These are phyloP conservation scores for Temnothorax unifasciatus DNA, from an alignment of 2,888 invertebrate species.

Conservation along the genomic window DNA sequence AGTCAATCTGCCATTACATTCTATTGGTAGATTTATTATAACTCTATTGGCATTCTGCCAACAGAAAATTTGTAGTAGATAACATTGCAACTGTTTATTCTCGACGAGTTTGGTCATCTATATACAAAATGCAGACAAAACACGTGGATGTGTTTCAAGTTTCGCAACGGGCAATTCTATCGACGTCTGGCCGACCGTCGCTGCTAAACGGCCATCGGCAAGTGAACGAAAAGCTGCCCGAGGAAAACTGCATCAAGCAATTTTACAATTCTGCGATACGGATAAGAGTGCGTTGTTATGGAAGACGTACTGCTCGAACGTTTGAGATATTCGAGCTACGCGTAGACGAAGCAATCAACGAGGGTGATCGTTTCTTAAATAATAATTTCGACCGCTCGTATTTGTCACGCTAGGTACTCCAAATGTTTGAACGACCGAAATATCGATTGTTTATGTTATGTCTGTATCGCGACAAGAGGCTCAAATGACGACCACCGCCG, in stretches of 20 bases:
- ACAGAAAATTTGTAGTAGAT: neutral
- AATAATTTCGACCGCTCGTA: slow-evolving; percentile 36
- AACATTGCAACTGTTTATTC: neutral
- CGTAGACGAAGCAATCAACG: neutral
- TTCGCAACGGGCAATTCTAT: neutral
- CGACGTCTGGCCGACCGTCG: neutral
- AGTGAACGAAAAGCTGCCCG: neutral
- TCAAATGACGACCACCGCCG: slow-evolving; percentile 64
- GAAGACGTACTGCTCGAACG: slow-evolving; percentile 67
- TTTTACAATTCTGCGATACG: slow-evolving; percentile 57
- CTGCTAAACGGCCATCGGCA: neutral
- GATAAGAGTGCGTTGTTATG: slow-evolving; percentile 60
- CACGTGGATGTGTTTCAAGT: neutral
- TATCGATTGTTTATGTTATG: slow-evolving; percentile 78
- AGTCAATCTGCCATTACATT: neutral
- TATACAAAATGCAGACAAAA: neutral
- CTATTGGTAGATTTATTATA: neutral
- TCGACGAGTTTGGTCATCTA: neutral
- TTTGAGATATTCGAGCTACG: slow-evolving; percentile 49
- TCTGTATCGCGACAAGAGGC: slow-evolving; percentile 68
- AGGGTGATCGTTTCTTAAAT: slow-evolving; percentile 34
- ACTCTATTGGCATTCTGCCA: neutral
- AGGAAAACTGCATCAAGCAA: slow-evolving; percentile 51
- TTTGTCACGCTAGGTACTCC: slow-evolving; percentile 64
- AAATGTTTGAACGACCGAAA: slow-evolving; percentile 14